Percentiles rank a stretch among this genome's conserved stretches.
These are phyloP conservation scores for Erpornis zantholeuca DNA, from an alignment of 2,113 vertebrate species.

Conservation along the genomic window DNA sequence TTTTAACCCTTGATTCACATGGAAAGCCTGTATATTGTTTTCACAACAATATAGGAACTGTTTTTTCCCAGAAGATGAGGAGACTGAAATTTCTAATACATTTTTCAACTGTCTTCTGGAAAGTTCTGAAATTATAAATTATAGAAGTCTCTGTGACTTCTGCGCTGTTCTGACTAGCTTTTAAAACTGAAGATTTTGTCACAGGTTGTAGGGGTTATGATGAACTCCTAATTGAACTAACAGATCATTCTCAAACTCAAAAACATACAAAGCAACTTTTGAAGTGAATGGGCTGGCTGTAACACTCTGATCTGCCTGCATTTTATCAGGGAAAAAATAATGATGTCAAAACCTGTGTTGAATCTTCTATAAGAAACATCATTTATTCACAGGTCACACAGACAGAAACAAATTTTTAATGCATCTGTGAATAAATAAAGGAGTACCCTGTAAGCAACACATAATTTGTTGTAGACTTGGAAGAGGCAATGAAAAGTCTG, in stretches of 20 bases:
- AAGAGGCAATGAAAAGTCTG: background rate
- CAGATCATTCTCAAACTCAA: background rate
- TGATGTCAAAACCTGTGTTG: background rate
- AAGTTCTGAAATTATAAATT: background rate
- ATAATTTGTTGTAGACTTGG: background rate
- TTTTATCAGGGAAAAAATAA: conserved; percentile 1
- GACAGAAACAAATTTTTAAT: background rate
- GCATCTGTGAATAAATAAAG: background rate
- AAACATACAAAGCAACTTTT: background rate
- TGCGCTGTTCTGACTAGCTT: background rate
- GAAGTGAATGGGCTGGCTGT: background rate
- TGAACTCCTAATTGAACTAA: background rate
- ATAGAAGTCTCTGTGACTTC: background rate
- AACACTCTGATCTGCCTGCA: background rate
- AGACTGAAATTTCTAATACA: background rate
- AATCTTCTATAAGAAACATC: background rate
- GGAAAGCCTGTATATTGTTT: background rate
- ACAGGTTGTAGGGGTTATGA: background rate
- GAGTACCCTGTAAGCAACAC: background rate
- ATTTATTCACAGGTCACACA: background rate
- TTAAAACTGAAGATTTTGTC: background rate
- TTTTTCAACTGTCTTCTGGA: background rate
- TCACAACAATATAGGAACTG: background rate
- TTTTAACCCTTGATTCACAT: too few relatives aligned
- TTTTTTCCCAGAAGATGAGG: background rate